Conservation (phyloP, 1,140 invertebrate species). For the Listronotus oregonensis region DNA sequence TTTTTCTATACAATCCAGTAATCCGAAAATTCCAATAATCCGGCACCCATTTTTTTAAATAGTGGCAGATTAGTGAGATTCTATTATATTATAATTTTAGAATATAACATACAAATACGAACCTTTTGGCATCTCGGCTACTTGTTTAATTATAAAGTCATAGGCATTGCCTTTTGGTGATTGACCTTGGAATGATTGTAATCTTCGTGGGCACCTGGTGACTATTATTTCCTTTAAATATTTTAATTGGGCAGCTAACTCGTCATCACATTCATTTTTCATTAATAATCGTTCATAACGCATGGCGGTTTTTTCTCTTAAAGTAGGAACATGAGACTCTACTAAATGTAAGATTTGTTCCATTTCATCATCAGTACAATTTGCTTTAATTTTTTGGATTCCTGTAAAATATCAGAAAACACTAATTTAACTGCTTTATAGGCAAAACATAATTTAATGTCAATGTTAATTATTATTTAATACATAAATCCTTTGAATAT, state of each 20-base stretch:
- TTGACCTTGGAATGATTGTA: neutral
- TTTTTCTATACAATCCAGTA: too few species aligned
- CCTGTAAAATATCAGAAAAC: slow-evolving; percentile 24
- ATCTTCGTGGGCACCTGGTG: slow-evolving; percentile 32
- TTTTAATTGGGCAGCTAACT: slow-evolving; percentile 15
- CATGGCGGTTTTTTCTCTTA: slow-evolving; percentile 38
- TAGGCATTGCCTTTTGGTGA: slow-evolving; percentile 10
- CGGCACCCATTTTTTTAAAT: too few species aligned
- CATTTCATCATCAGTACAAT: slow-evolving; percentile 37
- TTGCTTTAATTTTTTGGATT: slow-evolving; percentile 36
- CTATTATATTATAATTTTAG: too few species aligned
- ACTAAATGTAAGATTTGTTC: slow-evolving; percentile 39
- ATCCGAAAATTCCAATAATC: too few species aligned
- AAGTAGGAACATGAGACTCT: slow-evolving; percentile 43
- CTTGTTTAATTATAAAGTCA: slow-evolving; percentile 36
- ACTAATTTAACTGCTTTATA: too few species aligned
- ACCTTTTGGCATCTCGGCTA: slow-evolving; percentile 44
- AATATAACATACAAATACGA: slow-evolving; percentile 2
- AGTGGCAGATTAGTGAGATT: too few species aligned
- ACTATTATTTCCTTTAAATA: slow-evolving; percentile 35
- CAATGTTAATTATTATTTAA: too few species aligned
- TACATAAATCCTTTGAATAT: too few species aligned
- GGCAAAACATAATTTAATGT: too few species aligned
- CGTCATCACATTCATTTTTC: slow-evolving; percentile 8
- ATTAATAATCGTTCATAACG: slow-evolving; percentile 39